These are phyloP conservation scores for Pollenia griseotomentosa DNA, from an alignment of 2,888 invertebrate species.

Conservation along the genomic window DNA sequence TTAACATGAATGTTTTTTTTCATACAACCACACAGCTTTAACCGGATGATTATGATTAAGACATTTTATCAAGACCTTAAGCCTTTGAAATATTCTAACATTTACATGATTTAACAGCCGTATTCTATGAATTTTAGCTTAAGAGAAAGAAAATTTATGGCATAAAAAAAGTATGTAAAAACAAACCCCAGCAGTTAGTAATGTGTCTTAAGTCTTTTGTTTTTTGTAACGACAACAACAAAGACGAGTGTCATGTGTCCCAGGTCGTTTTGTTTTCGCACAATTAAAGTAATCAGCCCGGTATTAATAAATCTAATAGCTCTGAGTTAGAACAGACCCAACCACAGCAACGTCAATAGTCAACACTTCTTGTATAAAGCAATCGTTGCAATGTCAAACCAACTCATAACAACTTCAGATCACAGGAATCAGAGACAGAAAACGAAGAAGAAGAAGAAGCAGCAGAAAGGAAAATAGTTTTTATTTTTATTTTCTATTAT, in stretches of 20 bases:
- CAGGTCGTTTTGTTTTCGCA: constrained; percentile 47
- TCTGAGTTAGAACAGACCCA: constrained; percentile 25
- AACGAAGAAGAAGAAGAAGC: no score
- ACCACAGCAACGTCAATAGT: constrained; percentile 18
- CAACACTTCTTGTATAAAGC: constrained; percentile 41
- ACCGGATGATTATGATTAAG: constrained; percentile 56
- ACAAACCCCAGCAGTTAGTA: constrained; percentile 1
- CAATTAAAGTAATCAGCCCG: constrained; percentile 53
- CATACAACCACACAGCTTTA: neutral
- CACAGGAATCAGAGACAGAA: neutral
- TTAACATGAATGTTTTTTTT: neutral
- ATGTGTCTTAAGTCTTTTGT: constrained; percentile 69
- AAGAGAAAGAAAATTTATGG: constrained; percentile 33
- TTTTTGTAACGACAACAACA: constrained; percentile 9
- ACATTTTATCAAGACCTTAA: constrained; percentile 59
- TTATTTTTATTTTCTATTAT: constrained; percentile 18
- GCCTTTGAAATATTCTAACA: constrained; percentile 45
- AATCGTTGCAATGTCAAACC: constrained; percentile 33
- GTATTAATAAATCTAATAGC: constrained; percentile 37
- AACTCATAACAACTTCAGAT: constrained; percentile 40
- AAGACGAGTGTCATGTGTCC: constrained; percentile 29
- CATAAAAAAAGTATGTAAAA: neutral
- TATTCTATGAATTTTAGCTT: constrained; percentile 52
- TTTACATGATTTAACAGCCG: constrained; percentile 41
- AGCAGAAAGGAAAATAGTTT: neutral